phyloP scores from a whole-genome alignment of 2,113 vertebrate genomes.

The Erpornis zantholeuca region DNA sequence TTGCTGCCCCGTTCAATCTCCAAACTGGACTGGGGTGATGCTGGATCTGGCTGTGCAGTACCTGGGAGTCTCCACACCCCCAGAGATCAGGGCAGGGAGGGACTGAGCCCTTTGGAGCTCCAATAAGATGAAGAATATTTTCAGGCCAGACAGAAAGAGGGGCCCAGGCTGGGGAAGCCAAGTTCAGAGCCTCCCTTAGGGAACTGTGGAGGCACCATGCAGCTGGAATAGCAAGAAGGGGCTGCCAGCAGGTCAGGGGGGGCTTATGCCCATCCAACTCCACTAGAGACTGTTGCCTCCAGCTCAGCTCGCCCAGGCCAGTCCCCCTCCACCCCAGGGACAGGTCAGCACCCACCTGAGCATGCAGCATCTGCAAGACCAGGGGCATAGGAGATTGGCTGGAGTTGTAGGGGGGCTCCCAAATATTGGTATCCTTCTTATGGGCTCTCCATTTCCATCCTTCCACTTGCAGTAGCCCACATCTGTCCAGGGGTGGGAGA shows the following conservation, averaged over 20 bases:
- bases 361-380: neutral
- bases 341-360: slow-evolving; percentile 45
- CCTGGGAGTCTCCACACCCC: neutral
- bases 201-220: accelerated
- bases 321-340: neutral
- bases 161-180: neutral
- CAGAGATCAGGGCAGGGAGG: neutral
- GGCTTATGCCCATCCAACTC: neutral
- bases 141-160: neutral
- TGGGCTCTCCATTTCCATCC: neutral
- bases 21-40: accelerated
- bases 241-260: neutral
- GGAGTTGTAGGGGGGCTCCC: neutral
- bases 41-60: neutral
- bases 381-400: neutral
- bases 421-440: neutral
- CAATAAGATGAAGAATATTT: neutral
- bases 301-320: neutral
- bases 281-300: neutral
- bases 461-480: neutral
- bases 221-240: neutral
- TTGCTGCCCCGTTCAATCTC: neutral
- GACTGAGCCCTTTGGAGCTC: neutral
- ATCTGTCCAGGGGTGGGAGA: neutral
- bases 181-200: neutral